Percentiles rank a stretch among this genome's conserved stretches.
phyloP scores from a whole-genome alignment of 2,797 vertebrate species.

The Anas capensis region DNA sequence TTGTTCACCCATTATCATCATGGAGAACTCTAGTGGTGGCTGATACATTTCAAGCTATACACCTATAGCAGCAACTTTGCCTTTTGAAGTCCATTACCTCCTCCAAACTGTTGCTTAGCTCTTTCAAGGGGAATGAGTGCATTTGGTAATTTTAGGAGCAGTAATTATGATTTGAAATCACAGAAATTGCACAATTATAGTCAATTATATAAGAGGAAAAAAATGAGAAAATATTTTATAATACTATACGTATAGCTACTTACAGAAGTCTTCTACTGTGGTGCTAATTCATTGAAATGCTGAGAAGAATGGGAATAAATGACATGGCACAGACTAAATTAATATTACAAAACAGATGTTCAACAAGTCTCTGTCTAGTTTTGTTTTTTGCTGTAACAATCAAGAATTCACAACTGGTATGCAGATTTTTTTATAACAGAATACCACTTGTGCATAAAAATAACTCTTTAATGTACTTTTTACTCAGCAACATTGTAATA shows the following conservation, averaged over 20 bases:
- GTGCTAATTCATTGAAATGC: background rate
- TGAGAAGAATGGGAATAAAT: constrained; percentile 29
- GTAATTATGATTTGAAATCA: background rate
- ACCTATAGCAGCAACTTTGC: background rate
- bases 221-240: background rate
- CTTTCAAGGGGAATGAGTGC: background rate
- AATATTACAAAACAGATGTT: constrained; percentile 40
- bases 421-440: constrained; percentile 43
- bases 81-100: background rate
- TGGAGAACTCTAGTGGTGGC: background rate
- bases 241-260: background rate
- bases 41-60: background rate
- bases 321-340: background rate
- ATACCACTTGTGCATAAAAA: constrained; percentile 17
- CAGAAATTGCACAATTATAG: background rate
- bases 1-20: background rate
- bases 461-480: constrained; percentile 13
- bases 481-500: constrained; percentile 18
- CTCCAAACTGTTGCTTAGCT: background rate
- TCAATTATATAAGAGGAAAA: background rate
- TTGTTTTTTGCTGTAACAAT: background rate
- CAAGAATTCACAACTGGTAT: constrained; percentile 39
- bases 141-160: background rate
- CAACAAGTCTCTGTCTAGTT: constrained; percentile 35
- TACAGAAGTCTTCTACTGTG: background rate